Base-by-base conservation (phyloP, 2,797 vertebrate species). In the Buphagus erythrorhynchus region DNA sequence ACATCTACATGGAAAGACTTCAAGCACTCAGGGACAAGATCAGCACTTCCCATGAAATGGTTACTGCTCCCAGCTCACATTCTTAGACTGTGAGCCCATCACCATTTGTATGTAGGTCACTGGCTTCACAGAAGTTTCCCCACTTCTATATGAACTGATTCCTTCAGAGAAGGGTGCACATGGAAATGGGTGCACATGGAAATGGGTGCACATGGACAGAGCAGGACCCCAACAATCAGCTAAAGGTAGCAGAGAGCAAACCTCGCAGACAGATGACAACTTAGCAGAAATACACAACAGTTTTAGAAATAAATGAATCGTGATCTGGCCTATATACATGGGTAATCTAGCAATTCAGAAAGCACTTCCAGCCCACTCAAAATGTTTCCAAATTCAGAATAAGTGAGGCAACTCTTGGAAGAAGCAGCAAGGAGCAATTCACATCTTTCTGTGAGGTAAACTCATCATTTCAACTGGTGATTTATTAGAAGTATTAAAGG, bases 331-430 rank as follows among this genome's bases (percentile, higher is more conserved):
- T 72, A 48, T n/a, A 24, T 19, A 68, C 54, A 45, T 7, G 82
- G 24, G 75, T 93, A 93, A 95, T 93, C 91, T 72, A 95, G 87
- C 82, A 89, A 95, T 81, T 80, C 65, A 90, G 66, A 94, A 92
- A 92, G 81, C 36, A 51, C 58, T 95, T 91, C 92, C 91, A 97
- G 89, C 82, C 16, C 87, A 77, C 29, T 91, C 66, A 19, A 95
- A 93, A 52, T 38, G 88, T 28, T 93, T 94, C 71, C 87, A 96
- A 96, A 96, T 96, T 80, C 94, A 96, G 75, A 96, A 68, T 31
- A 86, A 97, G 78, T 97, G 95, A 96, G 91, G 75, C 95, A 96
- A 94, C 79, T 86, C 72, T 95, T 96, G 94, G 95, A 97, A 94
- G 86, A 92, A 82, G 67, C n/a, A 74, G 87, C 81, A 72, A 65